Base-by-base conservation (phyloP, 2,797 vertebrate species). In the Peromyscus attwateri region DNA sequence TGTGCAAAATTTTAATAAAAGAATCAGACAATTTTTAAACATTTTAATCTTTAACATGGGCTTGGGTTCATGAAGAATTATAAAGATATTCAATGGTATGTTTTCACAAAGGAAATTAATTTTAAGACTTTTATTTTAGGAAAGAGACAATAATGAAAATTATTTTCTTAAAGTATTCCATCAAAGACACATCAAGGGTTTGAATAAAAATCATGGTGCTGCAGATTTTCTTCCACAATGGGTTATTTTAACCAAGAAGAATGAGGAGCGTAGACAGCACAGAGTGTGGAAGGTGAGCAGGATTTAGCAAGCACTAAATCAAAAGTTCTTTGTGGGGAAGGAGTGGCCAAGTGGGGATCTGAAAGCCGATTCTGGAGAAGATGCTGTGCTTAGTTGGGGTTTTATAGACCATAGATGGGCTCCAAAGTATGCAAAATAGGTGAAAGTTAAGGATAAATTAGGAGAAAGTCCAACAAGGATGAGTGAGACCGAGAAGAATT, bases 21-120 rank as follows among this genome's bases (percentile, higher is more conserved):
- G 8, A 80, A 82, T 87, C 31, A 93, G 55, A 97, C 2, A 17
- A 10, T 8, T 17, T 84, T 68, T 60, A 64, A 94, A 52, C 37
- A 71, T 55, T 89, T 97, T 97, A 89, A 71, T 93, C 21, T 46
- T 87, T 83, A 77, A 96, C 91, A 89, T 80, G 87, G 1, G 23
- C 34, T 40, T 46, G 76, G 34, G 16, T 81, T 91, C 13, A 83
- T 80, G 12, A 46, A 94, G 13, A 95, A 66, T 87, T 92, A 0
- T 68, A 87, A 83, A 85, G 5, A 8, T 92, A 73, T 23, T 89
- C 27, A 77, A 66, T 76, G 31, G 4, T 40, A 68, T 71, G 6
- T 0, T 76, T 95, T 93, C 93, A 11, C 6, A 97, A 96, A 89
- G 87, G 0, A 79, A 40, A 19, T 62, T 76, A 11, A 0, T 81